Percentiles rank a stretch among this genome's conserved stretches.
Conservation (phyloP, 2,797 vertebrate species). For the Sciaenops ocellatus region DNA sequence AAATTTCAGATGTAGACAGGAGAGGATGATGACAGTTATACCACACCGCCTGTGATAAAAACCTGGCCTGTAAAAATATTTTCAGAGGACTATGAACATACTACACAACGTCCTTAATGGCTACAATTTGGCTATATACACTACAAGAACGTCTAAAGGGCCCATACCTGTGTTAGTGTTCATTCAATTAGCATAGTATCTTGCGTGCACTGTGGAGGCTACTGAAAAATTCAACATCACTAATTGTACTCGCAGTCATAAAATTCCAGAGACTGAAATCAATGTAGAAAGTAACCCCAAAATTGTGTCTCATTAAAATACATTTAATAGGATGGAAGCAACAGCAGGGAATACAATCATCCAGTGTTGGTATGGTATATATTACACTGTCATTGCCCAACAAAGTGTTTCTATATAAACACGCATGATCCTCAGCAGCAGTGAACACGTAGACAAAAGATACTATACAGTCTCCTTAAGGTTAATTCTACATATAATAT, state of each 20-base stretch:
- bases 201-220: background rate
- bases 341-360: conserved; percentile 45
- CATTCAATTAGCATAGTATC: background rate
- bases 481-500: conserved; percentile 45
- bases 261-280: conserved; percentile 14
- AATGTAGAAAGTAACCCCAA: conserved; percentile 31
- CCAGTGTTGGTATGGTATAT: conserved; percentile 51
- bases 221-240: background rate
- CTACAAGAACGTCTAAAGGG: background rate
- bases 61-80: background rate
- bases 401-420: conserved; percentile 22
- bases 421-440: conserved; percentile 32
- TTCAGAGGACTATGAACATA: conserved; percentile 11
- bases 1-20: conserved; percentile 10
- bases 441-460: conserved; percentile 7
- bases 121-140: conserved; percentile 15
- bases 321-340: conserved; percentile 30
- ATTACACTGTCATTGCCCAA: conserved; percentile 42
- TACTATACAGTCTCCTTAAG: conserved; percentile 6
- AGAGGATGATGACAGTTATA: conserved; percentile 20
- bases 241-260: background rate
- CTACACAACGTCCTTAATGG: conserved; percentile 6
- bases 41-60: conserved; percentile 18
- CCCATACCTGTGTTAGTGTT: conserved; percentile 12
- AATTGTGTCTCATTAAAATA: conserved; percentile 20